Evolutionary conservation across 2,113 vertebrate species (phyloP), one percentile per base, ranked within the genome.

Genomic region (Polyodon spathula): DNA sequence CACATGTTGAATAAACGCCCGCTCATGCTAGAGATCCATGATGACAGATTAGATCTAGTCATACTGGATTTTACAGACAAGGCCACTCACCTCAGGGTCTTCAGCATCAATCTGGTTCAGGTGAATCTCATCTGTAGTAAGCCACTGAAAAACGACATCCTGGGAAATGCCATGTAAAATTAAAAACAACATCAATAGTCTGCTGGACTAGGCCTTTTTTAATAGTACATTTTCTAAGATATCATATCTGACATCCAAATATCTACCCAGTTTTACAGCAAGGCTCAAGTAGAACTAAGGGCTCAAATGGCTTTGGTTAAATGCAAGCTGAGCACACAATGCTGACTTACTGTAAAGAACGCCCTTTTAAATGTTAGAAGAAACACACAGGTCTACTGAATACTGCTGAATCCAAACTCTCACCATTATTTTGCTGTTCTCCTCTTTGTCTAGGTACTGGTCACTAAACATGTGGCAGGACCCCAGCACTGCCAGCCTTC

Each of bases 381-480:
- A n/a, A n/a, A n/a, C n/a, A n/a, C n/a, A n/a, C n/a, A n/a, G n/a
- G n/a, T n/a, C n/a, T n/a, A n/a, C n/a, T n/a, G n/a, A 10, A 5
- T 50, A 50, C 1, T 10, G 5, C 11, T 14, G 10, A 40, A 46
- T 12, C 43, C 38, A 43, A 56, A 11, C 2, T 11, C 79, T 86
- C 73, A 94, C 96, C 92, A 95, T 81, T 67, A 98, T 93, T 85
- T 97, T 97, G 77, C 81, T 79, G 56, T 99, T 99, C 81, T 98
- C 95, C 80, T 99, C 96, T 81, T 97, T 98, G 77, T 98, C 93
- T 66, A 98, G 79, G 78, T 97, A 99, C 8, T 96, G 92, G 71
- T 99, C 96, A 69, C 78, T 88, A 78, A 99, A 95, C 94, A 99
- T 97, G 79, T 98, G 92, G 63, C 89, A 95, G 16, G 96, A 99